phyloP scores from a whole-genome alignment of 2,797 vertebrate species.

The Gymnothorax reevesii region DNA sequence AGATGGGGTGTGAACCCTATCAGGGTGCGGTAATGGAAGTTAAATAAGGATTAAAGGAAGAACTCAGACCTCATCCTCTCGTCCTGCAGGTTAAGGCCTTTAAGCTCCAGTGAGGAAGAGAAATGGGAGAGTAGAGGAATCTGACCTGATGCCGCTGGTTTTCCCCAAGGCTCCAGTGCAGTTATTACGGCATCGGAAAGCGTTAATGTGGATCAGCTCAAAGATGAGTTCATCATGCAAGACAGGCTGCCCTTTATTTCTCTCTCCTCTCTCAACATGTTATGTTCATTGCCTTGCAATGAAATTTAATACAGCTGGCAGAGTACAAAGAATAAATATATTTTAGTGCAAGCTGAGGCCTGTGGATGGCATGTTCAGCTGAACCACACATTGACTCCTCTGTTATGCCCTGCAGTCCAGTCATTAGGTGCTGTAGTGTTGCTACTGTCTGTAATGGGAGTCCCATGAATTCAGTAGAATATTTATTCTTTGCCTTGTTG shows the following conservation, averaged over 20 bases:
- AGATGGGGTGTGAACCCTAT: neutral
- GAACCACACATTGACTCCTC: neutral
- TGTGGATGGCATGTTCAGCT: neutral
- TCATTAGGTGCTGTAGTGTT: neutral
- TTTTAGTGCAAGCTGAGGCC: neutral
- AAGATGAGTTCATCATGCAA: neutral
- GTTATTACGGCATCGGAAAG: neutral
- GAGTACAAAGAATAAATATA: neutral
- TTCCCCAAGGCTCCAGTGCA: neutral
- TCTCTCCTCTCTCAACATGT: neutral
- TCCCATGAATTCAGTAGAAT: neutral
- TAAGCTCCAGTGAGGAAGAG: neutral
- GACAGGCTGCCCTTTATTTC: neutral
- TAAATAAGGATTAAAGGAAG: neutral
- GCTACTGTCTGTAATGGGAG: neutral
- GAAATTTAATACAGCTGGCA: neutral
- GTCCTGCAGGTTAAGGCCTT: neutral
- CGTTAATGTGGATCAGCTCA: neutral
- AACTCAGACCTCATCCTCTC: neutral
- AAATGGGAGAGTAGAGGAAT: neutral
- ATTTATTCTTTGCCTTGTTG: neutral
- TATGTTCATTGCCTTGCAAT: neutral
- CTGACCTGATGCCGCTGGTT: neutral
- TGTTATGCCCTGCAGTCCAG: neutral
- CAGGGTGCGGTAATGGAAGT: neutral